A percentile compares a stretch with the other conserved stretches of the same genome.
These are phyloP conservation scores for Scylla paramamosain DNA, from an alignment of 1,140 invertebrate species.

Conservation along the genomic window DNA sequence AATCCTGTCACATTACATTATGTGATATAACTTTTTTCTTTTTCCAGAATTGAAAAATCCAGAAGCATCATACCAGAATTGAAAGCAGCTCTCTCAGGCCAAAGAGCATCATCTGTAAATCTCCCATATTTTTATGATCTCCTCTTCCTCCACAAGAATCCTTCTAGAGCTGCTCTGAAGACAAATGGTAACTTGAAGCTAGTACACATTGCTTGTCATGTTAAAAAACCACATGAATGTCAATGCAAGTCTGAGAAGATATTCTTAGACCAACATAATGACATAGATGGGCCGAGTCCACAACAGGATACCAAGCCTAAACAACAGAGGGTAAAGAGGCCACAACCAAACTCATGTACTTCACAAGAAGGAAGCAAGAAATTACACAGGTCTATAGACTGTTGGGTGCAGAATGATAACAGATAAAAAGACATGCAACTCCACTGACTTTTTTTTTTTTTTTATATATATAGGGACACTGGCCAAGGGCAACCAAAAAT, in stretches of 20 bases:
- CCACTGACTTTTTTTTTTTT: too few species aligned
- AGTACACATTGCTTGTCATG: constrained; percentile 93
- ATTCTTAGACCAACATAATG: constrained; percentile 18
- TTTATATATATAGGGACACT: too few species aligned
- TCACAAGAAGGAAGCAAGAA: not conserved
- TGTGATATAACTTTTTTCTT: not conserved
- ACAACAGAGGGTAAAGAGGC: not conserved
- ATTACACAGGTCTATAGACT: not conserved
- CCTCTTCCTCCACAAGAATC: constrained; percentile 49
- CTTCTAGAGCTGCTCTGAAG: not conserved
- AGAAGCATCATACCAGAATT: constrained; percentile 83
- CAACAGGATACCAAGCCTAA: not conserved
- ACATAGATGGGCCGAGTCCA: constrained; percentile 3
- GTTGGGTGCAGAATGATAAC: too few species aligned
- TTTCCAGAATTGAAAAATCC: constrained; percentile 84
- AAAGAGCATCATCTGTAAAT: constrained; percentile 39
- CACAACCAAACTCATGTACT: not conserved
- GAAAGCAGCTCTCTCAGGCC: constrained; percentile 80
- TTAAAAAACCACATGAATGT: constrained; percentile 86
- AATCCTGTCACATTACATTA: not conserved
- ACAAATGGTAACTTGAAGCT: constrained; percentile 88
- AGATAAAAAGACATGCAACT: too few species aligned
- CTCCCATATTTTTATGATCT: constrained; percentile 51
- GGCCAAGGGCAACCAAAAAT: too few species aligned
- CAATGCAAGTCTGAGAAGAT: constrained; percentile 15